Conservation (phyloP, 2,113 vertebrate genomes). For the Rhadina sibilatrix region DNA sequence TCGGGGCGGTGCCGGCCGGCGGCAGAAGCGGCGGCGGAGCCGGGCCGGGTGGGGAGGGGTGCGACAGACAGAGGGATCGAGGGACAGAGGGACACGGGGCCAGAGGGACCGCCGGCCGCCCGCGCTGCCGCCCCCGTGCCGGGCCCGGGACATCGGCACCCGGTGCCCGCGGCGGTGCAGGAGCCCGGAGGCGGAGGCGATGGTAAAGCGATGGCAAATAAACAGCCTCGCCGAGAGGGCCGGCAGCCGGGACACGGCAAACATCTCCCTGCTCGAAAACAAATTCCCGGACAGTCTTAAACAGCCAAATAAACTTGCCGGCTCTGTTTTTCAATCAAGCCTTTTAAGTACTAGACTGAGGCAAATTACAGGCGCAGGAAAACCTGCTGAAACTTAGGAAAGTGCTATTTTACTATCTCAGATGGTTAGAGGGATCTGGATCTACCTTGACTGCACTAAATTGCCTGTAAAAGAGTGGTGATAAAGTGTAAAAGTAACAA, state of each 20-base stretch:
- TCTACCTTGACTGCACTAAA: conserved; percentile 47
- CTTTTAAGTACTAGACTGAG: conserved; percentile 45
- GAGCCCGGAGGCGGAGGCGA: background rate
- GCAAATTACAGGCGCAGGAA: background rate
- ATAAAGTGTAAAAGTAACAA: conserved; percentile 71
- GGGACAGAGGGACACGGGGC: background rate
- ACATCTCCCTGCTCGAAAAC: conserved; percentile 59
- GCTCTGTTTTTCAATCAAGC: conserved; percentile 47
- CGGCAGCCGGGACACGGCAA: conserved; percentile 14
- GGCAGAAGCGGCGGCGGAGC: background rate
- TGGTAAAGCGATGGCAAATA: conserved; percentile 48
- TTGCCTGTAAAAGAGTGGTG: conserved; percentile 58
- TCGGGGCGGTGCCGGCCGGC: background rate
- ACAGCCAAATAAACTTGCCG: conserved; percentile 64
- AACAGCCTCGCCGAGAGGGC: conserved; percentile 37
- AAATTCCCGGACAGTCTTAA: conserved; percentile 61
- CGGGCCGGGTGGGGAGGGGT: background rate
- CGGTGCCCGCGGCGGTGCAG: conserved; percentile 41
- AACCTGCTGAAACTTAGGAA: conserved; percentile 50
- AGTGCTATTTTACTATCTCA: conserved; percentile 53
- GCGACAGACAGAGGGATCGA: background rate
- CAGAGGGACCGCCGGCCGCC: background rate
- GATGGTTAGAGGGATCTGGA: conserved; percentile 10
- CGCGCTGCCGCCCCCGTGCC: background rate
- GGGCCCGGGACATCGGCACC: background rate